phyloP scores from a whole-genome alignment of 1,140 invertebrate species.

The Chironomus striatipennis region DNA sequence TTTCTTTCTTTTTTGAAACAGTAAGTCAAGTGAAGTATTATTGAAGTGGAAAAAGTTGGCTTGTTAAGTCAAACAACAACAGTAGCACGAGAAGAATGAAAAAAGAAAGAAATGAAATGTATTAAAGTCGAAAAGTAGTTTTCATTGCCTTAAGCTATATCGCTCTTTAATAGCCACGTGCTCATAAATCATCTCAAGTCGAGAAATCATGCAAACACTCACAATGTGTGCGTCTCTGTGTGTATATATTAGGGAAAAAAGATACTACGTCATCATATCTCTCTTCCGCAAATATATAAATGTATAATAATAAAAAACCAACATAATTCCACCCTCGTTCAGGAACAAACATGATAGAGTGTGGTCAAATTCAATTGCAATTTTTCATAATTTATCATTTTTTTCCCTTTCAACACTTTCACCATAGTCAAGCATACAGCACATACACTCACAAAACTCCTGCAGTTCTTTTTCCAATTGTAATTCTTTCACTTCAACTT shows the following conservation, averaged over 20 bases:
- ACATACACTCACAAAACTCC: neutral
- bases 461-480: neutral
- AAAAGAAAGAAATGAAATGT: neutral
- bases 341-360: constrained; percentile 18
- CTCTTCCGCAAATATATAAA: neutral
- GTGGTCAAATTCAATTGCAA: constrained; percentile 23
- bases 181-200: constrained; percentile 21
- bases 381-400: constrained; percentile 23
- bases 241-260: neutral
- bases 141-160: constrained; percentile 11
- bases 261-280: constrained; percentile 4
- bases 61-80: neutral
- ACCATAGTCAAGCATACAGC: too few relatives aligned
- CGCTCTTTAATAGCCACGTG: constrained; percentile 20
- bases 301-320: neutral
- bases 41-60: too few relatives aligned
- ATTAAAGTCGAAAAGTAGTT: constrained; percentile 11
- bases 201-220: neutral
- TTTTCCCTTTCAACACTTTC: neutral
- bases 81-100: too few relatives aligned
- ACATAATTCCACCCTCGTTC: neutral
- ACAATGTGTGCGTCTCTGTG: neutral
- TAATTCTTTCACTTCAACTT: constrained; percentile 8
- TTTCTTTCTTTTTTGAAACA: neutral
- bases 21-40: neutral